Base-by-base conservation (phyloP, 2,797 vertebrate species). In the Xenentodon cancila region DNA sequence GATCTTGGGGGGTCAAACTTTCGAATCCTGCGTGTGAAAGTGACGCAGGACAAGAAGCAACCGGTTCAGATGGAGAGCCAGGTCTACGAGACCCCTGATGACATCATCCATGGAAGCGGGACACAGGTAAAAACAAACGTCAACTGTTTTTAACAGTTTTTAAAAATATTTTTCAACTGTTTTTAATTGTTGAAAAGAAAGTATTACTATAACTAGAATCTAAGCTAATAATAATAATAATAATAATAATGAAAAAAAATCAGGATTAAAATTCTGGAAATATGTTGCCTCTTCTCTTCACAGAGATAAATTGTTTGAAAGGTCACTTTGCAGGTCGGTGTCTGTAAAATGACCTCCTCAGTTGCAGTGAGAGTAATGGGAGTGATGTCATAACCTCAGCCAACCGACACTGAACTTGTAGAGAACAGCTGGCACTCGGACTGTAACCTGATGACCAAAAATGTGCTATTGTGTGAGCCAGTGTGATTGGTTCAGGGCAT, bases 1-100 rank as follows among this genome's bases (percentile, higher is more conserved):
- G 98, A 99, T 83, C 94, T 99, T 0, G 97, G 97, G 0, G 97
- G 97, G 0, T 99, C 97, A 1, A 96, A 94, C 73, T 99, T 99
- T 71, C 93, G 97, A 46, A 98, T 99, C 75, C 91, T 99, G 71
- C 92, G 97, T 7, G 97, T 99, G 25, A 98, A 99, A 84, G 98
- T 99, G 17, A 97, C 96, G 0, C 95, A 95, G 0, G 98, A 99
- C 67, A 97, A 97, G 78, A 97, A 94, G 84, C 97, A 98, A 89
- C 96, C 95, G 0, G 98, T 99, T 22, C 94, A 95, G 62, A 99
- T 99, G 96, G 97, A 99, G 77, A 97, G 93, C 0, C 95, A 98
- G 81, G 94, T 93, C 34, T 99, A 98, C 0, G 94, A 96, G 0
- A 98, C 96, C 0, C 97, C 98, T 0, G 97, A 99, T 64, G 96